A percentile compares a stretch with the other conserved stretches of the same genome.
phyloP scores from a whole-genome alignment of 2,888 invertebrate genomes.

The Sesia apiformis region DNA sequence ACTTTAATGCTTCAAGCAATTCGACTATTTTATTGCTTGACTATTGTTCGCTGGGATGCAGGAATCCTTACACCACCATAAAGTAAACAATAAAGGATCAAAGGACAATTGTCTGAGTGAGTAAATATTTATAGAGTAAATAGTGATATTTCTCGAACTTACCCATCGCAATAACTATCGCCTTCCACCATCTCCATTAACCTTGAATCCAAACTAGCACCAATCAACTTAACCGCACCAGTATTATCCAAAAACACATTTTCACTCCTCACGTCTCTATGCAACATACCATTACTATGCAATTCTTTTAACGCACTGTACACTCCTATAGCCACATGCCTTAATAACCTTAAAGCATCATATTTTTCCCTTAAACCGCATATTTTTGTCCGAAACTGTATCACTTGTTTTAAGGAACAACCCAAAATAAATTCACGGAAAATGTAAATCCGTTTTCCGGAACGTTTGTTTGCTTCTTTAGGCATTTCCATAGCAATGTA shows the following conservation, averaged over 20 bases:
- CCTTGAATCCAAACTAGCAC: constrained; percentile 81
- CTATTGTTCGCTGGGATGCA: too few species aligned
- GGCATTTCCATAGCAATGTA: constrained; percentile 83
- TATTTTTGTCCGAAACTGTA: constrained; percentile 13
- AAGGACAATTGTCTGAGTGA: too few species aligned
- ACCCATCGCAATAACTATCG: constrained; percentile 51
- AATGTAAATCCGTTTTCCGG: constrained; percentile 75
- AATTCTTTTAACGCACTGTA: constrained; percentile 84
- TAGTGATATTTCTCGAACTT: constrained; percentile 12
- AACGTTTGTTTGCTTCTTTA: constrained; percentile 67
- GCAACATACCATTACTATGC: constrained; percentile 87
- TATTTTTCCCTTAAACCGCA: constrained; percentile 27
- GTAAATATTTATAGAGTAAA: too few species aligned
- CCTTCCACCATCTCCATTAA: constrained; percentile 73
- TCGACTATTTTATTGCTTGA: too few species aligned
- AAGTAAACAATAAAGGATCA: too few species aligned
- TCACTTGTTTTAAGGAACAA: constrained; percentile 30
- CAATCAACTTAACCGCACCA: constrained; percentile 77
- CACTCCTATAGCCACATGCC: constrained; percentile 81
- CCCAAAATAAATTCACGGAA: constrained; percentile 81
- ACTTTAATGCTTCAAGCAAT: too few species aligned
- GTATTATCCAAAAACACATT: constrained; percentile 82
- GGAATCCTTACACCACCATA: too few species aligned
- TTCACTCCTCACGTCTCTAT: constrained; percentile 85
- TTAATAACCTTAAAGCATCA: constrained; percentile 60